A percentile compares a stretch with the other conserved stretches of the same genome.
Evolutionary conservation across 2,113 vertebrate genomes (phyloP).

Genomic region (Apteryx owenii): DNA sequence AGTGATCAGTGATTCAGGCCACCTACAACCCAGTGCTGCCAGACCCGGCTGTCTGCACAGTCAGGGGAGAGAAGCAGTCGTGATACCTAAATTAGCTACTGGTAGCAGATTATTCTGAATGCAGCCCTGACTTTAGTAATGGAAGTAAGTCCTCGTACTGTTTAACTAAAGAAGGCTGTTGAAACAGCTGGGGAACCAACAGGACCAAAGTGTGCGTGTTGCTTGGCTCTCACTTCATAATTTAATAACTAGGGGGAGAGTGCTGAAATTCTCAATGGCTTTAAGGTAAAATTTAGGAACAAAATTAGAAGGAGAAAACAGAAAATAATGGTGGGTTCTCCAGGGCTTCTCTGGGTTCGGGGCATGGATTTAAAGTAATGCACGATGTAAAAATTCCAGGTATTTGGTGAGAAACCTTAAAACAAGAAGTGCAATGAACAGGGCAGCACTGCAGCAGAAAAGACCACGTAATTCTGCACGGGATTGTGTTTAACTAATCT

Average conservation of each 20-base stretch:
- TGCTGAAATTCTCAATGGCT: not conserved
- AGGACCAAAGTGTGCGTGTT: not conserved
- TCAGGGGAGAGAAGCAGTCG: constrained; percentile 44
- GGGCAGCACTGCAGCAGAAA: not conserved
- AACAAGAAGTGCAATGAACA: not conserved
- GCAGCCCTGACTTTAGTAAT: not conserved
- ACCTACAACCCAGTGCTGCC: constrained; percentile 57
- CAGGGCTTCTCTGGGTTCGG: not conserved
- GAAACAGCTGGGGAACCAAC: constrained; percentile 35
- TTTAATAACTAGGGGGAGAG: not conserved
- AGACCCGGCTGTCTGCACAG: constrained; percentile 66
- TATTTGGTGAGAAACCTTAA: not conserved
- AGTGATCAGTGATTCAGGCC: constrained; percentile 73
- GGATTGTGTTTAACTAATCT: not conserved
- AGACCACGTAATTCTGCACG: not conserved
- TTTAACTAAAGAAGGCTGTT: not conserved
- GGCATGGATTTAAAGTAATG: not conserved
- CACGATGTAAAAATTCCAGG: not conserved
- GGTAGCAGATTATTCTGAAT: constrained; percentile 33
- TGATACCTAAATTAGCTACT: constrained; percentile 53
- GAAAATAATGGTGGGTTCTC: not conserved
- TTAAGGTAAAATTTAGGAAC: not conserved
- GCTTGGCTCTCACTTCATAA: not conserved
- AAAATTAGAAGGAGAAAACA: not conserved
- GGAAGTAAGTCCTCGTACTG: not conserved